phyloP scores from a whole-genome alignment of 92 coral and sea anemone species.

The Palythoa grandiflora region DNA sequence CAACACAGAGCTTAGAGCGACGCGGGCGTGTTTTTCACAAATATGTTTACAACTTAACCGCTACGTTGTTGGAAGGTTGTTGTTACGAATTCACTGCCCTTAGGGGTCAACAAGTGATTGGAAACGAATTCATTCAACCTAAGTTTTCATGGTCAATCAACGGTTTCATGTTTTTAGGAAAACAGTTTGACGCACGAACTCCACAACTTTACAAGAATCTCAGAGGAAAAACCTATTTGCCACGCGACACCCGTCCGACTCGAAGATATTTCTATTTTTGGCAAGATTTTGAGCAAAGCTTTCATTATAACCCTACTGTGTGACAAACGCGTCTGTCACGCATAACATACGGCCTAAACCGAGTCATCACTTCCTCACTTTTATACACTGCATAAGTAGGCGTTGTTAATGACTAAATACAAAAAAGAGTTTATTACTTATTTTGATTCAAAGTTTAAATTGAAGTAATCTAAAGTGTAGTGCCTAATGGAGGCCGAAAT shows the following conservation, averaged over 20 bases:
- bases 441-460: too few species aligned
- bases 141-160: slow-evolving; percentile 29
- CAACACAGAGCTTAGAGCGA: background rate
- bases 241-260: background rate
- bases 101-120: slow-evolving; percentile 32
- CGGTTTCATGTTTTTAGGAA: slow-evolving; percentile 14
- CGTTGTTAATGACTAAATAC: too few species aligned
- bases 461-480: too few species aligned
- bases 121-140: slow-evolving; percentile 15
- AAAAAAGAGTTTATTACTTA: too few species aligned
- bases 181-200: background rate
- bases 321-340: slow-evolving; percentile 38
- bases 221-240: background rate
- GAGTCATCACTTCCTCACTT: too few species aligned
- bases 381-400: too few species aligned
- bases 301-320: slow-evolving; percentile 42
- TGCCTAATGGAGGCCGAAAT: too few species aligned
- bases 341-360: background rate
- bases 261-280: slow-evolving; percentile 17
- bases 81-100: slow-evolving; percentile 30
- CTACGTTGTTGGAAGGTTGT: slow-evolving; percentile 12
- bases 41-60: slow-evolving; percentile 33
- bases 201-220: background rate
- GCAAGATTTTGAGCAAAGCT: slow-evolving; percentile 11
- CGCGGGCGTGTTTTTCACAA: slow-evolving; percentile 28